These are phyloP conservation scores for Cephus pygmeus DNA, from an alignment of 2,888 invertebrate species.

Conservation along the genomic window DNA sequence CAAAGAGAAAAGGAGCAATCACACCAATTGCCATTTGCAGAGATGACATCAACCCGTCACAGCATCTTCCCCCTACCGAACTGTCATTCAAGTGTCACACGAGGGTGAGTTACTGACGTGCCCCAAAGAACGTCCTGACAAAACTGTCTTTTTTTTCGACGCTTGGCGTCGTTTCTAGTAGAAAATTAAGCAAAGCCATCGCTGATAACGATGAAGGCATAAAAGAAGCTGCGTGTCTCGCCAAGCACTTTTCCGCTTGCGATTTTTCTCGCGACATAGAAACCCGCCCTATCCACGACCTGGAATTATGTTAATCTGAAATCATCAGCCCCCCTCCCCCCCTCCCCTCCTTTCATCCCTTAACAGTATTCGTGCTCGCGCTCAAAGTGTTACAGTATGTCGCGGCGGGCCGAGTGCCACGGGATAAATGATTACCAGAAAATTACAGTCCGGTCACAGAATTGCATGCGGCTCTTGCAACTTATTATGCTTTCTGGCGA, in stretches of 20 bases:
- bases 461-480: conserved; percentile 25
- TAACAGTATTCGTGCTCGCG: not conserved
- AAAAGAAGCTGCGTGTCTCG: not conserved
- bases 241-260: not conserved
- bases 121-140: not conserved
- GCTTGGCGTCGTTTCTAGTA: not conserved
- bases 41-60: conserved; percentile 51
- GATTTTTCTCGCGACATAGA: not conserved
- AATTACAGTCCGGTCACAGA: conserved; percentile 38
- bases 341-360: not conserved
- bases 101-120: conserved; percentile 22
- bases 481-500: conserved; percentile 10
- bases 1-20: conserved; percentile 28
- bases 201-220: not conserved
- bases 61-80: conserved; percentile 50
- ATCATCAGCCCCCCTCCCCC: not conserved
- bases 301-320: conserved; percentile 9
- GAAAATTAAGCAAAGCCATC: not conserved
- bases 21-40: conserved; percentile 22
- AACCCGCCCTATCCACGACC: not conserved
- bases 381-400: conserved; percentile 27
- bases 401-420: conserved; percentile 9
- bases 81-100: conserved; percentile 61
- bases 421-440: conserved; percentile 49
- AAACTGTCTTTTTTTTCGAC: not conserved